These are phyloP conservation scores for Syrrhaptes paradoxus DNA, from an alignment of 2,113 vertebrate genomes.

Conservation along the genomic window DNA sequence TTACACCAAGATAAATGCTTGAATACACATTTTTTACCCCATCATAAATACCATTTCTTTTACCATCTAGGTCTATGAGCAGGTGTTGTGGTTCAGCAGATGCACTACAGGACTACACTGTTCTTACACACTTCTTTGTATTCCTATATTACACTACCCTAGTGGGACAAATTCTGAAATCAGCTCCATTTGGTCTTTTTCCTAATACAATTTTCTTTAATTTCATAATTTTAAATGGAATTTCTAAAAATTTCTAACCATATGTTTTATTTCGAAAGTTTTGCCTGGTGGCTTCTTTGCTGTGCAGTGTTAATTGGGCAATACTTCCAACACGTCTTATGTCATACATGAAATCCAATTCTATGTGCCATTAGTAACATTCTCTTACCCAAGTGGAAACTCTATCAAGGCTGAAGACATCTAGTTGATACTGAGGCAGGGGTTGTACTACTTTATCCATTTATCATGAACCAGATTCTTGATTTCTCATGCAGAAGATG, in stretches of 20 bases:
- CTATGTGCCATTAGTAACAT: not conserved
- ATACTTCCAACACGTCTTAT: rapidly evolving
- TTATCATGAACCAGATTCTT: not conserved
- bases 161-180: not conserved
- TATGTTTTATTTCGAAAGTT: not conserved
- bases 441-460: not conserved
- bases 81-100: not conserved
- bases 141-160: not conserved
- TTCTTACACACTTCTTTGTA: rapidly evolving
- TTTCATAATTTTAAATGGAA: not conserved
- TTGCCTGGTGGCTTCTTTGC: not conserved
- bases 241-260: not conserved
- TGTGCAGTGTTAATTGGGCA: rapidly evolving
- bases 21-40: not conserved
- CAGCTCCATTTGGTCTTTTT: not conserved
- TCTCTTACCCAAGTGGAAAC: rapidly evolving
- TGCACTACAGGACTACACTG: too few relatives aligned
- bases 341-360: not conserved
- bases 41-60: not conserved
- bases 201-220: not conserved
- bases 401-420: not conserved
- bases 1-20: not conserved
- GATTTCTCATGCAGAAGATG: not conserved
- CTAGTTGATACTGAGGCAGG: rapidly evolving
- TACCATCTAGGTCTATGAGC: too few relatives aligned